A percentile compares a stretch with the other conserved stretches of the same genome.
Conservation (phyloP, 2,113 vertebrate genomes). For the Stomatorhinus ivindoensis region DNA sequence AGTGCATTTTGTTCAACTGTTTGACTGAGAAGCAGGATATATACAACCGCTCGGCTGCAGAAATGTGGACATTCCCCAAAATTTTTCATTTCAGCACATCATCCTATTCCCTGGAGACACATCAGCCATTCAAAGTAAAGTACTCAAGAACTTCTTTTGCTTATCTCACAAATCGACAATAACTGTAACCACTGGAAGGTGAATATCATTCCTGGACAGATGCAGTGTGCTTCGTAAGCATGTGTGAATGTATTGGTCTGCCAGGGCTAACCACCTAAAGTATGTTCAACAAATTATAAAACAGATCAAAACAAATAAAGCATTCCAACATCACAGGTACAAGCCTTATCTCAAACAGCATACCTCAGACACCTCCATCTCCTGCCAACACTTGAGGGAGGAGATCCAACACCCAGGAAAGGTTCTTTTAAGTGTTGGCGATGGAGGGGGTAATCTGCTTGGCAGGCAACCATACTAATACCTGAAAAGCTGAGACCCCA, state of each 20-base stretch:
- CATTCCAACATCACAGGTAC: background rate
- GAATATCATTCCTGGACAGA: background rate
- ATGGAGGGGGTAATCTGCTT: background rate
- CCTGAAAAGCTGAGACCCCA: background rate
- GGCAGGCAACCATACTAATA: background rate
- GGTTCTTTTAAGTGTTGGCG: background rate
- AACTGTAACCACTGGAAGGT: background rate
- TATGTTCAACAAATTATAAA: constrained; percentile 5
- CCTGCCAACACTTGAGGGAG: background rate
- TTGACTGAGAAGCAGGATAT: background rate
- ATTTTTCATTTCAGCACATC: background rate
- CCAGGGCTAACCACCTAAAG: background rate
- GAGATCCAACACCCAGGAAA: background rate
- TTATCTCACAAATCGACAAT: background rate
- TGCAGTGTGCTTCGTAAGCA: background rate
- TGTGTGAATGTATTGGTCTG: background rate
- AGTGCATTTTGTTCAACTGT: background rate
- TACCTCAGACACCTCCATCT: background rate
- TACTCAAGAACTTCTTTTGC: background rate
- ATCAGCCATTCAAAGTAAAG: background rate
- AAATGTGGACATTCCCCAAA: background rate
- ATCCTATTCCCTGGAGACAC: background rate
- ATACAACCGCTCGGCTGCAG: background rate
- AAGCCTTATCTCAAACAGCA: background rate
- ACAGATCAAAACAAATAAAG: background rate